A percentile compares a stretch with the other conserved stretches of the same genome.
Evolutionary conservation across 2,888 invertebrate genomes (phyloP).

Genomic region (Campaea margaritaria): DNA sequence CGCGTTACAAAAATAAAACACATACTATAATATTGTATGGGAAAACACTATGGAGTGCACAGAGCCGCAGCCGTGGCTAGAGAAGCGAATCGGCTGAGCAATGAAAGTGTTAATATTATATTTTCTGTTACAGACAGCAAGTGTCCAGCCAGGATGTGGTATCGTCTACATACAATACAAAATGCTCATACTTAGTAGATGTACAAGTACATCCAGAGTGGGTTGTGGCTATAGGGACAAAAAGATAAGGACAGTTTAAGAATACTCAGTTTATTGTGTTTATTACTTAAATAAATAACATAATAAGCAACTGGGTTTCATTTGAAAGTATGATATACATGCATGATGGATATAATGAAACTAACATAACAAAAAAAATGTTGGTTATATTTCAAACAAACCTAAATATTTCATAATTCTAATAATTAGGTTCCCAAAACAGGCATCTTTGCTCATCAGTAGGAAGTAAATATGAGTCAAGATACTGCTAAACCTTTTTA

Average conservation of each 20-base stretch:
- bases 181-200: slow-evolving; percentile 80
- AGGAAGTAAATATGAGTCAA: neutral
- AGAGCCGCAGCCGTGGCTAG: too few species aligned
- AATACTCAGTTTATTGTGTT: slow-evolving; percentile 18
- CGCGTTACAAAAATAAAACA: too few species aligned
- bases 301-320: slow-evolving; percentile 14
- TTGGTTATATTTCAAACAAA: neutral
- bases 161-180: slow-evolving; percentile 77
- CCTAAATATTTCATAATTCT: slow-evolving; percentile 1
- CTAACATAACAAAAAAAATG: neutral
- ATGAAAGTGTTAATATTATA: slow-evolving; percentile 5
- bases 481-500: slow-evolving; percentile 55
- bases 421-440: neutral
- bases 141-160: slow-evolving; percentile 71
- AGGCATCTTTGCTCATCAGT: too few species aligned
- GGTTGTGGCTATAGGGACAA: slow-evolving; percentile 80
- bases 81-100: too few species aligned
- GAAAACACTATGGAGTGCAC: too few species aligned
- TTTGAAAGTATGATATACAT: slow-evolving; percentile 3
- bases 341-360: slow-evolving; percentile 9
- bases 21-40: too few species aligned
- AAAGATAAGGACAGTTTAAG: slow-evolving; percentile 55
- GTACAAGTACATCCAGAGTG: slow-evolving; percentile 80
- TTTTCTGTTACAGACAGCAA: slow-evolving; percentile 68
- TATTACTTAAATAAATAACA: slow-evolving; percentile 15